Evolutionary conservation across 2,888 invertebrate species (phyloP).

Genomic region (Pollenia angustigena): DNA sequence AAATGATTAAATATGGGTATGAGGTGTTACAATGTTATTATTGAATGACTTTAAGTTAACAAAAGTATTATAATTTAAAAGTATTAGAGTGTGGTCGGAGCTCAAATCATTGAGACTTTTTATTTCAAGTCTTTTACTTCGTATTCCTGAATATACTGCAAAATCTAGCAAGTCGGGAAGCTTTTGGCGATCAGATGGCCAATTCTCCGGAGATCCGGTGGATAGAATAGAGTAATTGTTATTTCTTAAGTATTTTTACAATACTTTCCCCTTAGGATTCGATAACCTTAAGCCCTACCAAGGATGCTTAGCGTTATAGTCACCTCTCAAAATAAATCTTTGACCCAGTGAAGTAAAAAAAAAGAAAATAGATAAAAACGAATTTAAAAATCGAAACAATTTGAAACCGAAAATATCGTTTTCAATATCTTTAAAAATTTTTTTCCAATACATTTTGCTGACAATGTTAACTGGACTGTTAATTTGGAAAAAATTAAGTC

Average conservation of each 20-base stretch:
- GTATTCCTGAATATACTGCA: conserved; percentile 41
- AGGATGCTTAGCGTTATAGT: background rate
- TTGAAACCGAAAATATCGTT: too few species aligned
- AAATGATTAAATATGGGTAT: background rate
- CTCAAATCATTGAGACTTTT: conserved; percentile 31
- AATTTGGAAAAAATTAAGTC: too few species aligned
- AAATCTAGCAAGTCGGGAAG: conserved; percentile 63
- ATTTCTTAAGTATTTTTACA: conserved; percentile 51
- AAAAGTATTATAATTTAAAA: conserved; percentile 27
- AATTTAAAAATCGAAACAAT: too few species aligned
- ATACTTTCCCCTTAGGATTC: conserved; percentile 55
- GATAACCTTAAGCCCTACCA: conserved; percentile 13
- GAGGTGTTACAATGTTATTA: background rate
- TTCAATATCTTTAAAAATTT: too few species aligned
- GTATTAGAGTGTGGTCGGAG: conserved; percentile 58
- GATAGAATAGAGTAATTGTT: conserved; percentile 55
- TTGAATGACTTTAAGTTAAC: background rate
- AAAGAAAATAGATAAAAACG: too few species aligned
- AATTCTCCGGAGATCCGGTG: conserved; percentile 62
- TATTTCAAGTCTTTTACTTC: conserved; percentile 18
- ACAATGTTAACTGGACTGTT: too few species aligned
- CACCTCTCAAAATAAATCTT: conserved; percentile 63
- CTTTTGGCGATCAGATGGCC: conserved; percentile 57
- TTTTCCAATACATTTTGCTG: too few species aligned
- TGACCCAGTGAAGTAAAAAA: conserved; percentile 32